Conservation (phyloP, 2,113 vertebrate genomes). For the Ammospiza caudacuta region DNA sequence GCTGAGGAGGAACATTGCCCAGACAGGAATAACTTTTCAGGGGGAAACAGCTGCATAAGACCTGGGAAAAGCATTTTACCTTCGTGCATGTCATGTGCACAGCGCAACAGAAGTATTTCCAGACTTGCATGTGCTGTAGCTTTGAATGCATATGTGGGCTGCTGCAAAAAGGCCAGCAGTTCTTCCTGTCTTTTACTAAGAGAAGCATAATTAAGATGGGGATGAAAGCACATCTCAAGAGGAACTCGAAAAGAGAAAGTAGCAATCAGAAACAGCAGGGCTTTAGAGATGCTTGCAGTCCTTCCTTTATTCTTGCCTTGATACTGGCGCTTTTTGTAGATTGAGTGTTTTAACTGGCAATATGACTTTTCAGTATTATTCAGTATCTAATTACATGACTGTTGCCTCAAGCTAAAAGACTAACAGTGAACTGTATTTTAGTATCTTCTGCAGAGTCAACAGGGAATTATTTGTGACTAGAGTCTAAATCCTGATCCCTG, state of each 20-base stretch:
- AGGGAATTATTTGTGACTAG: not conserved
- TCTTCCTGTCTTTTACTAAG: not conserved
- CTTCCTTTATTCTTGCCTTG: not conserved
- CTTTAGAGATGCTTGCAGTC: not conserved
- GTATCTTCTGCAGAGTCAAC: not conserved
- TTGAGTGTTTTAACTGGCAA: not conserved
- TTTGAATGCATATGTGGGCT: not conserved
- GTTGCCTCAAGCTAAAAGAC: not conserved
- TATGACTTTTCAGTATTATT: not conserved
- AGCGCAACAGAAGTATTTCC: not conserved
- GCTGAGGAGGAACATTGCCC: not conserved
- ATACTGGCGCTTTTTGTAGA: not conserved
- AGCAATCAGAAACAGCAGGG: not conserved
- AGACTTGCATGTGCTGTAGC: rapidly evolving
- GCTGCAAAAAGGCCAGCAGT: not conserved
- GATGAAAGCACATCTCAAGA: not conserved
- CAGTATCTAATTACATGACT: not conserved
- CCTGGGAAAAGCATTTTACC: not conserved
- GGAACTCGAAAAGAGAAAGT: not conserved
- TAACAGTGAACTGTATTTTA: not conserved
- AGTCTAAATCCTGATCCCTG: not conserved
- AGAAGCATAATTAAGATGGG: not conserved
- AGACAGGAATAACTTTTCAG: not conserved
- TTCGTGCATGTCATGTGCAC: not conserved
- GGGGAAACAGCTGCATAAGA: not conserved